Base-by-base conservation (phyloP, 2,113 vertebrate species). In the Steatornis caripensis region DNA sequence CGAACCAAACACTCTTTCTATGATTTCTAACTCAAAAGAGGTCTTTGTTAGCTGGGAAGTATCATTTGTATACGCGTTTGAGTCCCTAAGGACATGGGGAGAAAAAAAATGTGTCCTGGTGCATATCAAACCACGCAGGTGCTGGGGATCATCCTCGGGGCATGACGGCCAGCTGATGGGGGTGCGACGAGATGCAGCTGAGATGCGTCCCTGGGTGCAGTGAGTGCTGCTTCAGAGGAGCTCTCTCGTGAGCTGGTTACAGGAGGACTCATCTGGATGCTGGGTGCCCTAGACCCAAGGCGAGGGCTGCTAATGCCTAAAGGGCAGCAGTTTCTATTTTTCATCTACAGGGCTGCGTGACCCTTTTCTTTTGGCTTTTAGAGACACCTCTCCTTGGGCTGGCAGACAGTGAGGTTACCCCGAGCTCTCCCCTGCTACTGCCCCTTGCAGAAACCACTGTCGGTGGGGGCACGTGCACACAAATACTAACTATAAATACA, bases 391-490 rank as follows among this genome's bases (percentile, higher is more conserved):
- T 77, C 9, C 37, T 37, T 39, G 58, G 29, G 51, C 69, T 87
- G 76, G 30, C 48, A 71, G 74, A 5, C 7, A 11, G 36, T 4
- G 78, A 46, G 49, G 14, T 49, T 39, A 8, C 39, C 20, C 53
- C 0, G 8, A 89, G 62, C 32, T 48, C 41, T 46, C 5, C 4
- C 18, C 17, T 0, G 0, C 11, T n/a, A 2, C 66, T 79, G 58
- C 30, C 36, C 18, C n/a, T 64, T 39, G 29, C 20, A 53, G 77
- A 55, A n/a, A 10, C 21, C 1, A 13, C 72, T 74, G 39, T 23
- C 1, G 0, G 5, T 51, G n/a, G 34, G 53, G 12, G 5, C 5
- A 4, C 1, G 10, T 0, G 7, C 19, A 17, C 39, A 37, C 39
- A 57, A 48, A 54, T 14, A 5, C 9, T 5, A 48, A 5, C 36